phyloP scores from a whole-genome alignment of 1,140 invertebrate species.

The Papilio polyxenes region DNA sequence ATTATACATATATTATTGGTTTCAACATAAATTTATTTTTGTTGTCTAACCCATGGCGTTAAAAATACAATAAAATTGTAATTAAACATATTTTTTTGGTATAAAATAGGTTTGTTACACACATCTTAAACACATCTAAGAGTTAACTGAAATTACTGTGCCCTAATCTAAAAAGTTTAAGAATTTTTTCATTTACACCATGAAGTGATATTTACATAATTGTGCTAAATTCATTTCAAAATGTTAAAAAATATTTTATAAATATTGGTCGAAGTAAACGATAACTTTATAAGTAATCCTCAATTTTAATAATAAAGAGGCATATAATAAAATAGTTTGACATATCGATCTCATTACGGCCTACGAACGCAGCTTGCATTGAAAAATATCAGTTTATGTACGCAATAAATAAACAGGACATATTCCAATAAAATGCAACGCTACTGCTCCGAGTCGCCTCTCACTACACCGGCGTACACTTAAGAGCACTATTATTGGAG shows the following conservation, averaged over 20 bases:
- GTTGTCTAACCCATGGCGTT: too few species aligned
- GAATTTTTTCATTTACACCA: too few species aligned
- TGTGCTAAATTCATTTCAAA: too few species aligned
- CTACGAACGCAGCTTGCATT: not conserved
- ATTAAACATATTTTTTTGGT: too few species aligned
- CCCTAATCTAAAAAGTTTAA: too few species aligned
- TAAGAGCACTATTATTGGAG: not conserved
- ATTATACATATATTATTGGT: too few species aligned
- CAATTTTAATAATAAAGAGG: not conserved
- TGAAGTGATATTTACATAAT: too few species aligned
- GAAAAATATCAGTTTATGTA: constrained; percentile 37
- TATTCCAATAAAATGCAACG: constrained; percentile 30
- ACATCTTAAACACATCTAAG: too few species aligned
- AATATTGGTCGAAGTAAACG: not conserved
- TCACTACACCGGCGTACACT: not conserved
- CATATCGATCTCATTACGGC: constrained; percentile 34
- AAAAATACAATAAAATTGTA: too few species aligned
- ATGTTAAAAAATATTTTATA: not conserved
- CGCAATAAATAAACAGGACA: constrained; percentile 36
- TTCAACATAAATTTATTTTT: too few species aligned
- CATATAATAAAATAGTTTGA: constrained; percentile 32
- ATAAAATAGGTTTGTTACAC: too few species aligned
- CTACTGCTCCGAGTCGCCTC: constrained; percentile 6
- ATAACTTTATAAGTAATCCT: not conserved
- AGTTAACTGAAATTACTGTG: too few species aligned